These are phyloP conservation scores for Trachythela sp. DNA, from an alignment of 64 coral and sea anemone genomes.

Conservation along the genomic window DNA sequence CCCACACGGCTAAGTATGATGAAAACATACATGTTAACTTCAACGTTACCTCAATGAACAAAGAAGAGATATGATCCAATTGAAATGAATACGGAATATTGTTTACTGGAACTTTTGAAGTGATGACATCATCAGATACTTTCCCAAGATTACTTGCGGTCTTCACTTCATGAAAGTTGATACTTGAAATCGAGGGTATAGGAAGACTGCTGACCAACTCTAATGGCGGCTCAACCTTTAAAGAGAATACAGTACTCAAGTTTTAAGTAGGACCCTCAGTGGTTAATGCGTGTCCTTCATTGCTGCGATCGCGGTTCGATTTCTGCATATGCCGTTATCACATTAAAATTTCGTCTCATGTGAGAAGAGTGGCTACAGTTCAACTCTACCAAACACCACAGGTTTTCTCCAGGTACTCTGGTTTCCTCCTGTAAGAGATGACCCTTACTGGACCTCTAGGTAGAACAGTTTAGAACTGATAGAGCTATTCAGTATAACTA, in stretches of 20 bases:
- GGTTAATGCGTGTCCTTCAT: too few relatives aligned
- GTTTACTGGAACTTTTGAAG: conserved; percentile 38
- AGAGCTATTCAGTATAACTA: too few relatives aligned
- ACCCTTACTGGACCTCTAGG: too few relatives aligned
- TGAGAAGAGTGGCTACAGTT: too few relatives aligned
- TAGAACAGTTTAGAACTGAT: too few relatives aligned
- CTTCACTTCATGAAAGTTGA: conserved; percentile 81
- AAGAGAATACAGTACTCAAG: background rate
- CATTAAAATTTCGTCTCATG: too few relatives aligned
- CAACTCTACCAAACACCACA: too few relatives aligned
- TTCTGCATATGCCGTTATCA: too few relatives aligned
- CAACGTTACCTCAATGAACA: conserved; percentile 90
- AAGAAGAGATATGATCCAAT: conserved; percentile 70
- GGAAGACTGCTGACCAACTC: conserved; percentile 69
- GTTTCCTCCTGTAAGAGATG: too few relatives aligned
- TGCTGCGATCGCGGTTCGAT: too few relatives aligned
- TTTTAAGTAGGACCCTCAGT: background rate
- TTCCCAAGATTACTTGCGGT: conserved; percentile 72
- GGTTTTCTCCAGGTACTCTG: background rate
- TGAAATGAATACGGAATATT: conserved; percentile 87
- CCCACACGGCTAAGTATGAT: too few relatives aligned
- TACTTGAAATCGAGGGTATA: conserved; percentile 78
- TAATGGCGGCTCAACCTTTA: conserved; percentile 61
- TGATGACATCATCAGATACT: conserved; percentile 17
- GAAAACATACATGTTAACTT: too few relatives aligned